Evolutionary conservation across 2,797 vertebrate genomes (phyloP).

Genomic region (Apodemus agrarius): DNA sequence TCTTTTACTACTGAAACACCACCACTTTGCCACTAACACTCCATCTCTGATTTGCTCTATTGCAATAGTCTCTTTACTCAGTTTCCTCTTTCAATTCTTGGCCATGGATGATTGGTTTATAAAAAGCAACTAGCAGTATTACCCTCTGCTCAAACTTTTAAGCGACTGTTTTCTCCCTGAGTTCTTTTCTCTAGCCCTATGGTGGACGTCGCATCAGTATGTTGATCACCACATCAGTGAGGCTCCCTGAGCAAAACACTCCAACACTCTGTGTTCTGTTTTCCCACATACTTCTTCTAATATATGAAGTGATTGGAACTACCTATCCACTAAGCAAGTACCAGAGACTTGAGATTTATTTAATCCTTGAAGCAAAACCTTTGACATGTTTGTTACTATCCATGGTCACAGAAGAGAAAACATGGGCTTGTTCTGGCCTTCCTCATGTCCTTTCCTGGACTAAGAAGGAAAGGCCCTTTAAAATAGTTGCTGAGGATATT

Average conservation of each 20-base stretch:
- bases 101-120: background rate
- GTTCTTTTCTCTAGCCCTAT: background rate
- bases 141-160: background rate
- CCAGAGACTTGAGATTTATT: background rate
- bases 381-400: background rate
- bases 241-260: background rate
- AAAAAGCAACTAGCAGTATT: background rate
- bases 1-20: background rate
- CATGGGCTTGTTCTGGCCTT: background rate
- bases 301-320: background rate
- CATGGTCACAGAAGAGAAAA: background rate
- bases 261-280: background rate
- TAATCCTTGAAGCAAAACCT: background rate
- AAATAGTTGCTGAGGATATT: background rate
- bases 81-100: constrained; percentile 8
- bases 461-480: background rate
- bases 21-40: background rate
- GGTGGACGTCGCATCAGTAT: background rate
- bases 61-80: background rate
- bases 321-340: background rate
- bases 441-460: background rate
- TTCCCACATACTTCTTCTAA: background rate
- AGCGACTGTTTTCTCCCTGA: background rate
- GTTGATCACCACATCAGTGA: background rate
- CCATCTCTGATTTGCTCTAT: background rate